phyloP scores from a whole-genome alignment of 2,797 vertebrate species.

The Micromesistius poutassou region DNA sequence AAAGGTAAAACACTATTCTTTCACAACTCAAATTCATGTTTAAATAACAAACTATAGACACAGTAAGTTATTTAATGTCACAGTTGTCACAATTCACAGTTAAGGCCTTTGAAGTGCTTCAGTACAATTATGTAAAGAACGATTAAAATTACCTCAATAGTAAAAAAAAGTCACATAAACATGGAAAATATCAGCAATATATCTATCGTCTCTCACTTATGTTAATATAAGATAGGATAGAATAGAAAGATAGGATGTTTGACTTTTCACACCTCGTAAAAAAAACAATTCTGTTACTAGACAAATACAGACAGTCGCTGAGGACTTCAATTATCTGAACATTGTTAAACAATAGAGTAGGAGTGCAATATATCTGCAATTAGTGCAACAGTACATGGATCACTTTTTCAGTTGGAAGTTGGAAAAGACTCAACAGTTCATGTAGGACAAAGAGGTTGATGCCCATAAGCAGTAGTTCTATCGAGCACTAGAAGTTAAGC shows the following conservation, averaged over 20 bases:
- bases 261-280: neutral
- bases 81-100: constrained; percentile 62
- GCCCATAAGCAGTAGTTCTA: neutral
- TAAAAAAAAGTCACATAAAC: neutral
- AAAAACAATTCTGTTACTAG: neutral
- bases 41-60: neutral
- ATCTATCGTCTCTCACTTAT: neutral
- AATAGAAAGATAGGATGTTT: neutral
- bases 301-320: neutral
- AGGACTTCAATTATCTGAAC: neutral
- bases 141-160: neutral
- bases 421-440: neutral
- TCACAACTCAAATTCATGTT: neutral
- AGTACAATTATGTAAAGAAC: constrained; percentile 51
- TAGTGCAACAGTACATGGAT: neutral
- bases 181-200: neutral
- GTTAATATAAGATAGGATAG: neutral
- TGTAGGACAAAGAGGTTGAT: neutral
- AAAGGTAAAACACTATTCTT: neutral
- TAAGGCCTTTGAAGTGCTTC: constrained; percentile 47
- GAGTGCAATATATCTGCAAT: neutral
- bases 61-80: constrained; percentile 48
- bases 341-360: neutral
- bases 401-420: neutral
- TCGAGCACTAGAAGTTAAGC: neutral